phyloP scores from a whole-genome alignment of 1,140 invertebrate genomes.

The Wiebesia pumilae region DNA sequence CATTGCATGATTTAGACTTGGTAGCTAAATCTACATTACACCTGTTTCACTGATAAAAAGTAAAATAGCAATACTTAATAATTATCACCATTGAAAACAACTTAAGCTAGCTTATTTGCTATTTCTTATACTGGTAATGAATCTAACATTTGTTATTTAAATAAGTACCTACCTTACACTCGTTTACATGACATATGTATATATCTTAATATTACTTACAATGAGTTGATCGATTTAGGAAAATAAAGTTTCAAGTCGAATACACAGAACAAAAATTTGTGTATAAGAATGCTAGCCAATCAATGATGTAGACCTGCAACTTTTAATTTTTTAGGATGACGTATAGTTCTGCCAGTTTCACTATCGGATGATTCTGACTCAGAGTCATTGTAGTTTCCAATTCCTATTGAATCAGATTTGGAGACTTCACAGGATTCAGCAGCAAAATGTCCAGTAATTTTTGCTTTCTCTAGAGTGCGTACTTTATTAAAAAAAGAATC shows the following conservation, averaged over 20 bases:
- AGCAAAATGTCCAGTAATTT: constrained; percentile 80
- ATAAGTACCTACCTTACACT: constrained; percentile 59
- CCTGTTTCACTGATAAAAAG: constrained; percentile 3
- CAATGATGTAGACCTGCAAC: constrained; percentile 69
- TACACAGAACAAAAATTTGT: constrained; percentile 45
- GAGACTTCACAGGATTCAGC: constrained; percentile 74
- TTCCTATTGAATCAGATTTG: constrained; percentile 70
- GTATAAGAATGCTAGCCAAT: constrained; percentile 49
- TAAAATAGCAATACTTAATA: constrained; percentile 39
- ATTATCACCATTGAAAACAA: constrained; percentile 34
- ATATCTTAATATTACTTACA: constrained; percentile 51
- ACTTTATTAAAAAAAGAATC: constrained; percentile 74
- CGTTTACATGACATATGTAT: constrained; percentile 55
- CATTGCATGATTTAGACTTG: constrained; percentile 6
- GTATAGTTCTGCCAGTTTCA: constrained; percentile 71
- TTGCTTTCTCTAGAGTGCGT: constrained; percentile 82
- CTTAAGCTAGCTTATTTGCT: neutral
- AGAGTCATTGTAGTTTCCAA: constrained; percentile 72
- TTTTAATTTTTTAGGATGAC: constrained; percentile 74
- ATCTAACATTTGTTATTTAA: constrained; percentile 55
- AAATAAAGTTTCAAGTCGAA: constrained; percentile 57
- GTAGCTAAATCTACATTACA: constrained; percentile 6
- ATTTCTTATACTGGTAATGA: constrained; percentile 38
- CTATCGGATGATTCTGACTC: constrained; percentile 77
- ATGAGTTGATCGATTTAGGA: constrained; percentile 55